Base-by-base conservation (phyloP, 2,888 invertebrate species). In the Punctoribates punctum region DNA sequence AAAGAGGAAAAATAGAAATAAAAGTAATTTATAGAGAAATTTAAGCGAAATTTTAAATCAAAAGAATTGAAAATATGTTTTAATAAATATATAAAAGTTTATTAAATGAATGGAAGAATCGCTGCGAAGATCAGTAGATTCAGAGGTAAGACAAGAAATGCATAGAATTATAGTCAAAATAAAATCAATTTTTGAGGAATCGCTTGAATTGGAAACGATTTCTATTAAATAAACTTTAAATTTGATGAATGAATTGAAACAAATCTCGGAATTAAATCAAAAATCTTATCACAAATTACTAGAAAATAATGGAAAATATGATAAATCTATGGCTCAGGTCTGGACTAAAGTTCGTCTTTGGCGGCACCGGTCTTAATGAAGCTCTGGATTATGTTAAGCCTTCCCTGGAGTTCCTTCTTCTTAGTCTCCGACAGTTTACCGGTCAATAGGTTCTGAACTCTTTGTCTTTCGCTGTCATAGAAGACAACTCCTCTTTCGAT, bases 401-500 rank as follows among this genome's bases (percentile, higher is more conserved):
- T 88, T 29, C 88, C 87, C 77, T 88, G 88, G 79, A 96, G 86
- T 83, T 92, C 90, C 78, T 88, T 87, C 83, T 91, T 93, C 85
- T 96, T 96, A 78, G 90, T 90, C 57, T 90, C 88, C 2, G 91
- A 90, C 38, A 96, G 84, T 86, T 96, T 95, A 11, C 91, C 90
- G 78, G 88, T 89, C 48, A 91, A 85, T 73, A 96, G 84, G 80
- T 93, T 94, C 78, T 89, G 89, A 15, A 96, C 87, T 80, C 96
- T 87, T 57, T 88, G 87, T 57, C 88, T 87, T 86, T 96, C 96
- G 23, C 88, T 88, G 74, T 88, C 85, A 17, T 95, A 87, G 84
- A 96, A 96, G 0, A 87, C 86, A 54, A 89, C 87, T 48, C 94
- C 94, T 79, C 90, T 89, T 79, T 93, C 92, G 54, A 91, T 70